These are phyloP conservation scores for Mycogona germanica DNA, from an alignment of 2,888 invertebrate species.

Conservation along the genomic window DNA sequence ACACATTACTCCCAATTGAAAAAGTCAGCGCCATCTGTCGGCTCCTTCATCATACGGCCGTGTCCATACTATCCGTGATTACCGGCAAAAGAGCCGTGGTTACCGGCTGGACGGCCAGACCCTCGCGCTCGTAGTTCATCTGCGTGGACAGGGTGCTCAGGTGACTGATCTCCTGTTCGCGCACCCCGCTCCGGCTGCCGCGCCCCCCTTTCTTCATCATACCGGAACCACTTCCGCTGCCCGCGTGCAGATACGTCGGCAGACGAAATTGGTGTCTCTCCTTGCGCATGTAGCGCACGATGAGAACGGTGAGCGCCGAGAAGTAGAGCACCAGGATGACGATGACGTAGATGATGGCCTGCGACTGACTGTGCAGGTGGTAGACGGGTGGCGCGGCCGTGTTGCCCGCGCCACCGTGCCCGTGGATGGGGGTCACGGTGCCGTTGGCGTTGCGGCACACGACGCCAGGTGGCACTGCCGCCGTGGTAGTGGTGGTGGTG, in stretches of 20 bases:
- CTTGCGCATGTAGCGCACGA: slow-evolving; percentile 14
- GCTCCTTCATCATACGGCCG: slow-evolving; percentile 6
- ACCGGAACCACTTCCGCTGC: neutral
- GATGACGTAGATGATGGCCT: slow-evolving; percentile 19
- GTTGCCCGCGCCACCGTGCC: no score
- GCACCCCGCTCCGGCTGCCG: neutral
- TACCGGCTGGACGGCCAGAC: neutral
- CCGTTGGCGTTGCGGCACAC: no score
- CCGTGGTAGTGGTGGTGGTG: no score
- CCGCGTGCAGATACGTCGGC: neutral
- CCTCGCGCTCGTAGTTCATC: neutral
- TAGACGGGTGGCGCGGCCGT: no score
- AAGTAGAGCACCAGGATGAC: slow-evolving; percentile 17
- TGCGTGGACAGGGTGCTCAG: slow-evolving; percentile 10
- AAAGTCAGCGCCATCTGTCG: slow-evolving; percentile 42
- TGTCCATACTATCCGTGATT: neutral
- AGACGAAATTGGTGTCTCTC: slow-evolving; percentile 15
- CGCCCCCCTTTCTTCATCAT: slow-evolving; percentile 5
- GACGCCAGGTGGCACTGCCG: no score
- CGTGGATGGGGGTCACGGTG: no score
- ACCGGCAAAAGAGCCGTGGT: neutral
- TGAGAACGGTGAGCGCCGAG: slow-evolving; percentile 13
- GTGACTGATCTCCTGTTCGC: slow-evolving; percentile 6
- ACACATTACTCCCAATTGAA: no score
- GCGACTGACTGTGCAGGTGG: slow-evolving; percentile 14